phyloP scores from a whole-genome alignment of 2,888 invertebrate species.

The Drosophila eohydei region DNA sequence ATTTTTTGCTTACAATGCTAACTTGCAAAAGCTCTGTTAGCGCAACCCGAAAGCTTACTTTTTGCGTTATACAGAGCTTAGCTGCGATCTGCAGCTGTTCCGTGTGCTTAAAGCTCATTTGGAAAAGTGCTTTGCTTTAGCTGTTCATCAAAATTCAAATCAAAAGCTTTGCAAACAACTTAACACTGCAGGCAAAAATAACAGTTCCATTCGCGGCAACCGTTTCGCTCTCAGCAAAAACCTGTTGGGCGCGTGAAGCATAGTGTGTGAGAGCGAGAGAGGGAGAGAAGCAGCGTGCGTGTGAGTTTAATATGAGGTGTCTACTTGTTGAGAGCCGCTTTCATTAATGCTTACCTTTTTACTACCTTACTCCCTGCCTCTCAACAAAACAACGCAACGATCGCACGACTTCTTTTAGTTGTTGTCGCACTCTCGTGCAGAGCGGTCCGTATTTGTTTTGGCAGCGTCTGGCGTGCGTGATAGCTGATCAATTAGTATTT shows the following conservation, averaged over 20 bases:
- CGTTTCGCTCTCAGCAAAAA: constrained; percentile 13
- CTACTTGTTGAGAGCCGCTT: constrained; percentile 27
- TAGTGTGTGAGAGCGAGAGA: neutral
- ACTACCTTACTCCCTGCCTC: constrained; percentile 3
- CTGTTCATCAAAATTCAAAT: constrained; percentile 23
- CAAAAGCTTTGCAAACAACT: constrained; percentile 32
- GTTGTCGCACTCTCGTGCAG: constrained; percentile 39
- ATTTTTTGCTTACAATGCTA: neutral
- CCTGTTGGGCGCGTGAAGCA: constrained; percentile 5
- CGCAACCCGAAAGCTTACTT: neutral
- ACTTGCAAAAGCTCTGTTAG: neutral
- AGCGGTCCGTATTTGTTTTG: constrained; percentile 12
- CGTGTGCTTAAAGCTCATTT: constrained; percentile 9
- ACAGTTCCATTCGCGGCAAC: constrained; percentile 1
- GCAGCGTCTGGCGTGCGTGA: constrained; percentile 7
- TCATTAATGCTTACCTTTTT: constrained; percentile 16
- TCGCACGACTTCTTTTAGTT: constrained; percentile 55
- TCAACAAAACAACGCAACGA: constrained; percentile 24
- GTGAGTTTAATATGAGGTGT: constrained; percentile 8
- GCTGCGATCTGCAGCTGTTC: constrained; percentile 26
- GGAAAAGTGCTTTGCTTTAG: neutral
- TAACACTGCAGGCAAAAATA: constrained; percentile 33
- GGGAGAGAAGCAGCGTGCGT: neutral
- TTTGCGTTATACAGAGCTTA: neutral
- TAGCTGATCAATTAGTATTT: constrained; percentile 12